Evolutionary conservation across 2,888 invertebrate genomes (phyloP).

Genomic region (Laspeyria flexula): DNA sequence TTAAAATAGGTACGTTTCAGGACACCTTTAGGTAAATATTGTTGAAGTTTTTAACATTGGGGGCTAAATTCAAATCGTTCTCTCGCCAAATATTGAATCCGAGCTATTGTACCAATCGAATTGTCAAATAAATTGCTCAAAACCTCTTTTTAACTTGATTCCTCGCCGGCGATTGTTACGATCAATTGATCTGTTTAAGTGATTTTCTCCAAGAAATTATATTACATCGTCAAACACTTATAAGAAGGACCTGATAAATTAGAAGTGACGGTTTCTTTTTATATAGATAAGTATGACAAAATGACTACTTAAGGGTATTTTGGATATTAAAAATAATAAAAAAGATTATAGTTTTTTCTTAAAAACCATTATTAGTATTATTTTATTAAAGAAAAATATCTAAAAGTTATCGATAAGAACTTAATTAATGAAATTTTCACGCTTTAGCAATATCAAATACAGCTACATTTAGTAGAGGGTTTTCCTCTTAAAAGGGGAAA

Average conservation of each 20-base stretch:
- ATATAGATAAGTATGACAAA: no score
- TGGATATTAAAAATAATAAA: no score
- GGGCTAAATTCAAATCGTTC: constrained; percentile 47
- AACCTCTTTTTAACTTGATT: constrained; percentile 44
- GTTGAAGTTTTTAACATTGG: constrained; percentile 9
- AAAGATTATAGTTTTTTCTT: no score
- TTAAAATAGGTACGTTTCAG: no score
- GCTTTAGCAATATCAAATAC: not conserved
- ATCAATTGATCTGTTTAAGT: constrained; percentile 23
- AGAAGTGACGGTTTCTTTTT: not conserved
- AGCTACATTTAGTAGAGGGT: not conserved
- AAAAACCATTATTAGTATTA: no score
- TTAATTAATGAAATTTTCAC: not conserved
- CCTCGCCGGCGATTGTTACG: constrained; percentile 4
- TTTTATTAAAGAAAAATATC: not conserved
- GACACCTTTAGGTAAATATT: constrained; percentile 1
- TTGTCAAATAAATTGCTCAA: constrained; percentile 45
- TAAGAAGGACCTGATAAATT: not conserved
- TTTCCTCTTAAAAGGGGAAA: not conserved
- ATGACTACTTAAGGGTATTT: no score
- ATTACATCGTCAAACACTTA: constrained; percentile 3
- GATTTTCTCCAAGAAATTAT: constrained; percentile 21
- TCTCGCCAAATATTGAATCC: constrained; percentile 44
- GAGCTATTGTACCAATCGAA: constrained; percentile 39
- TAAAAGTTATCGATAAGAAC: not conserved